A percentile compares a stretch with the other conserved stretches of the same genome.
These are phyloP conservation scores for Sisyra terminalis DNA, from an alignment of 2,888 invertebrate genomes.

Conservation along the genomic window DNA sequence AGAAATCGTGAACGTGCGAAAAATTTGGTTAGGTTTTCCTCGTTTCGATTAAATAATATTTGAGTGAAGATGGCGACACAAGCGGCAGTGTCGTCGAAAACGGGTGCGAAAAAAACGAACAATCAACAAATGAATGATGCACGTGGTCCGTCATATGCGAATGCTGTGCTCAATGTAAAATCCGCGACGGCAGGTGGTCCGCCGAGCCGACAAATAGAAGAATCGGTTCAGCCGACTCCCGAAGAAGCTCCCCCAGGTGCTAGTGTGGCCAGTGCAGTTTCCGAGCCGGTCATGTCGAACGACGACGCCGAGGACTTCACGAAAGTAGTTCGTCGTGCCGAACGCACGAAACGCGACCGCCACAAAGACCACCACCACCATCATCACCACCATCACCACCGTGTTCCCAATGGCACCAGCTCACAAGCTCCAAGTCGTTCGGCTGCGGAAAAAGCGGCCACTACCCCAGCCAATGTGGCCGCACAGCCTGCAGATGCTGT, in stretches of 20 bases:
- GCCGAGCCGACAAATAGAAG: slow-evolving; percentile 32
- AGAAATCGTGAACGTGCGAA: background rate
- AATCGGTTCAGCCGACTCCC: slow-evolving; percentile 17
- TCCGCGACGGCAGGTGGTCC: slow-evolving; percentile 37
- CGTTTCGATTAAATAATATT: background rate
- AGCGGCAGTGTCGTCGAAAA: background rate
- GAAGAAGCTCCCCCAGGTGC: slow-evolving; percentile 33
- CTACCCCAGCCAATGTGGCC: too few species aligned
- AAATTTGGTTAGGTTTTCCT: too few species aligned
- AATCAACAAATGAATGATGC: slow-evolving; percentile 14
- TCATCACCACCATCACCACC: slow-evolving; percentile 2
- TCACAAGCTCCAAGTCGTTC: background rate
- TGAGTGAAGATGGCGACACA: slow-evolving; percentile 1
- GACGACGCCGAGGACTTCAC: slow-evolving; percentile 27
- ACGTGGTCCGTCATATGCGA: slow-evolving; percentile 49
- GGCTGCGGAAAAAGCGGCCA: background rate
- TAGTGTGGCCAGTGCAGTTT: slow-evolving; percentile 28
- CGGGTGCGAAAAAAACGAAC: background rate
- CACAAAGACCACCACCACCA: slow-evolving; percentile 4
- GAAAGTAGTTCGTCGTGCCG: slow-evolving; percentile 20
- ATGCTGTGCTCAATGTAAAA: slow-evolving; percentile 48
- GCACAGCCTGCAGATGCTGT: too few species aligned
- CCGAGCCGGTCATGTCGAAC: slow-evolving; percentile 25
- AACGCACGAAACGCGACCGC: slow-evolving; percentile 9
- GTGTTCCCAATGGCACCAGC: slow-evolving; percentile 2